Evolutionary conservation across 2,888 invertebrate species (phyloP).

Genomic region (Aproaerema taeniolella): DNA sequence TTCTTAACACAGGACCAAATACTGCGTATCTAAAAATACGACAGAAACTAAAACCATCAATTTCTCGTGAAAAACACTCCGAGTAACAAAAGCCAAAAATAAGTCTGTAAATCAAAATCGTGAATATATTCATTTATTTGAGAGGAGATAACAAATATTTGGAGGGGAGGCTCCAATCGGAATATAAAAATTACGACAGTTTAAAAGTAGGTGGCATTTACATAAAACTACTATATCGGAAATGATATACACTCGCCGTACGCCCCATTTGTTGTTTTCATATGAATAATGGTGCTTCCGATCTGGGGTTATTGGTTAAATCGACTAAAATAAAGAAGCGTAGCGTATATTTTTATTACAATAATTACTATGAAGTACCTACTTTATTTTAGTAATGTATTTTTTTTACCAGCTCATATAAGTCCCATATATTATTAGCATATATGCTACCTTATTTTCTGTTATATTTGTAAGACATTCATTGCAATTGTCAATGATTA

Average conservation of each 20-base stretch:
- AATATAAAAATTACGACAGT: constrained; percentile 76
- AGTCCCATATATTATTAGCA: no score
- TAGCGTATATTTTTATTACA: no score
- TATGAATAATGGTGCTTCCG: constrained; percentile 34
- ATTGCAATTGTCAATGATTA: no score
- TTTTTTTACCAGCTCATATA: no score
- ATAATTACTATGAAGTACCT: no score
- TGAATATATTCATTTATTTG: constrained; percentile 68
- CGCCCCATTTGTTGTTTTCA: constrained; percentile 54
- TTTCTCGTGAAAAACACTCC: constrained; percentile 20
- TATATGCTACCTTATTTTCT: no score
- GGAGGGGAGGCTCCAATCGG: constrained; percentile 67
- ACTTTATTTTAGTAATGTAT: no score
- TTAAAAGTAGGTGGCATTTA: constrained; percentile 74
- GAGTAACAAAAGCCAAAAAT: constrained; percentile 31
- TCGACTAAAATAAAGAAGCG: background rate
- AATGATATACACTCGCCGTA: constrained; percentile 54
- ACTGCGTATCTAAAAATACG: no score
- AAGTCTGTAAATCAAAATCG: constrained; percentile 58
- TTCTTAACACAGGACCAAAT: no score
- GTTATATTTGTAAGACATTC: no score
- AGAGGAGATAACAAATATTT: constrained; percentile 64
- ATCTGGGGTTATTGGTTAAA: constrained; percentile 3
- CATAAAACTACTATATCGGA: constrained; percentile 72
- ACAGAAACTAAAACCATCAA: background rate